phyloP scores from a whole-genome alignment of 2,113 vertebrate species.

The Shinisaurus crocodilurus region DNA sequence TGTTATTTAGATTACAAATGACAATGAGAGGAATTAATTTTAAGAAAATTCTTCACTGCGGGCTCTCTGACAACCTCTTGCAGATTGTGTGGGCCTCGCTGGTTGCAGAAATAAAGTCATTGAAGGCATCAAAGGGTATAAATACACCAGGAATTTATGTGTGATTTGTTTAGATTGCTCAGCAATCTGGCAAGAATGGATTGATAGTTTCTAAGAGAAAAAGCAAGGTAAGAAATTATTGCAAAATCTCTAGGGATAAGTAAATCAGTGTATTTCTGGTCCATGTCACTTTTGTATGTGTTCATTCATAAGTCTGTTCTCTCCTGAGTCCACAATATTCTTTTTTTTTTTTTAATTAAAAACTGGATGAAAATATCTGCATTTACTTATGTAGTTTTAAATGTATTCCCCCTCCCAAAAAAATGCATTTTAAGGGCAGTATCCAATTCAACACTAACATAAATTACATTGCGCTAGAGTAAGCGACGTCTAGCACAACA shows the following conservation, averaged over 20 bases:
- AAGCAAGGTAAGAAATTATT: neutral
- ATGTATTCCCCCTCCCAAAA: neutral
- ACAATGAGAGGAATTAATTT: neutral
- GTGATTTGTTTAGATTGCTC: neutral
- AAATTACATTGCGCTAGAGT: no score
- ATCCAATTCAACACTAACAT: no score
- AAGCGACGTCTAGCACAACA: no score
- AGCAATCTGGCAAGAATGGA: neutral
- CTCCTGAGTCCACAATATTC: neutral
- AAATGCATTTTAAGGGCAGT: no score
- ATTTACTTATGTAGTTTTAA: neutral
- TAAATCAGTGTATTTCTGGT: neutral
- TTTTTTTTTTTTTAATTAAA: neutral
- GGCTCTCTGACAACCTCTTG: no score
- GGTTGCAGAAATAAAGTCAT: neutral
- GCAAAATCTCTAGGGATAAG: neutral
- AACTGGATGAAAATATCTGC: neutral
- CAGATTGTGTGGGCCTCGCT: neutral
- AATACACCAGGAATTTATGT: neutral
- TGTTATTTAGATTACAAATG: neutral
- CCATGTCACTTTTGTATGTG: no score
- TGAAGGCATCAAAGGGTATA: neutral
- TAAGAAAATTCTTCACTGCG: neutral
- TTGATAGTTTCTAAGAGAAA: neutral
- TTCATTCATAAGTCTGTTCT: no score